Base-by-base conservation (phyloP, 1,140 invertebrate genomes). In the Aphelinus atriplicis region DNA sequence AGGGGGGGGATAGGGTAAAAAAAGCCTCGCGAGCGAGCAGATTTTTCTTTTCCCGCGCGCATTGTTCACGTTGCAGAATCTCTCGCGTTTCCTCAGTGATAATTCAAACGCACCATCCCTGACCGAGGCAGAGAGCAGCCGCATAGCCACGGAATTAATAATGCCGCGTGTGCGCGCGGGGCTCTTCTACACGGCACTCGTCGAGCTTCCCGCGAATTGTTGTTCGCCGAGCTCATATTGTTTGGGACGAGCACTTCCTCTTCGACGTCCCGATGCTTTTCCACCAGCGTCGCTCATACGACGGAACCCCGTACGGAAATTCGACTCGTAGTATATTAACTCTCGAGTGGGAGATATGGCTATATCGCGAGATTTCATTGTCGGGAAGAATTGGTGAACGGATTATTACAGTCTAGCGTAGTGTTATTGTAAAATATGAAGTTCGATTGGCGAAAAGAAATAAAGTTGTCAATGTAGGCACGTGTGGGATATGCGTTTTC, bases 61-160 rank as follows among this genome's bases (percentile, higher is more conserved):
- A 48, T 50, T 63, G 10, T 62, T 47, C 63, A 9, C 43, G 0
- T 9, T 6, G 62, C 43, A 9, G 48, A 53, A 53, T 45, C 69
- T 26, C 75, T 50, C 76, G 78, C 79, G 78, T 80, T 81, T 81
- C 78, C 77, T 72, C 77, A 78, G 79, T 78, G 78, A 81, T 79
- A 82, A 83, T 83, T 81, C 80, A 81, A 82, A 80, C 43, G 56
- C 48, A 10, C 48, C 6, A 6, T 4, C 7, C 3, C 61, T 48
- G 45, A 46, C 45, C 48, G 45, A 63, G 51, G 47, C 63, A 65
- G 51, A 65, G 63, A 65, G 63, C 48, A 48, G 50, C 3, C 6
- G 61, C 3, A 26, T 26, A 26, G 61, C 43, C 46, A n/a, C 46
- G 63, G 50, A 53, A 50, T 65, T 26, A 42, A 65, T 65, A 51